Base-by-base conservation (phyloP, 2,888 invertebrate genomes). In the Hymenopus coronatus region DNA sequence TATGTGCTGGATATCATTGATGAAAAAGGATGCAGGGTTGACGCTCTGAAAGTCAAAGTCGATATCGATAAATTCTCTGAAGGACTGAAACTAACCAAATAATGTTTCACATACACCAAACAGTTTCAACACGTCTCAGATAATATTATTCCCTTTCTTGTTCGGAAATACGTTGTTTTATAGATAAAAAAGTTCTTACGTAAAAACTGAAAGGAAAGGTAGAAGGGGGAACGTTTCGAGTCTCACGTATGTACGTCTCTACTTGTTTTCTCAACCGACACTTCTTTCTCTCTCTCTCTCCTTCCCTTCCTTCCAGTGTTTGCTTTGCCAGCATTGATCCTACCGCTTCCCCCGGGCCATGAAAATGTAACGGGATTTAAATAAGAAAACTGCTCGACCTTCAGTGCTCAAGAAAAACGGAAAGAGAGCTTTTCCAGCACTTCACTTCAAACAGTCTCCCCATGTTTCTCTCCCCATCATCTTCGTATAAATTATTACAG, bases 341-440 rank as follows among this genome's bases (percentile, higher is more conserved):
- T 15, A 27, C 25, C 33, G n/a, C 15, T 85, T 33, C 85, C 85
- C 85, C 27, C 46, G 27, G 85, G 85, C 40, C 46, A 85, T 85
- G 85, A 33, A 46, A 85, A 85, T 28, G 46, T 85, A 46, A 85
- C 85, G n/a, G 85, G 85, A 85, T 46, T 85, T 85, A 85, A 46
- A 85, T 54, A 85, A 46, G 27, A 28, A 28, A 85, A 46, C 85
- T 54, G 15, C n/a, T 27, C 54, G 20, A 27, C 85, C 28, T 54
- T 46, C 46, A 46, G 6, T 40, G 46, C 40, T 40, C 6, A 15
- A 27, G 40, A 25, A 25, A 84, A 25, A 14, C n/a, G 46, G 40
- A 30, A 27, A 70, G 54, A 70, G 54, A 70, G 54, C 15, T 54
- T 54, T 54, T 54, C 54, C 54, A 54, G 15, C 54, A 54, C 54